Evolutionary conservation across 2,113 vertebrate species (phyloP), one percentile per base, ranked within the genome.

Genomic region (Sarotherodon lohbergeri): DNA sequence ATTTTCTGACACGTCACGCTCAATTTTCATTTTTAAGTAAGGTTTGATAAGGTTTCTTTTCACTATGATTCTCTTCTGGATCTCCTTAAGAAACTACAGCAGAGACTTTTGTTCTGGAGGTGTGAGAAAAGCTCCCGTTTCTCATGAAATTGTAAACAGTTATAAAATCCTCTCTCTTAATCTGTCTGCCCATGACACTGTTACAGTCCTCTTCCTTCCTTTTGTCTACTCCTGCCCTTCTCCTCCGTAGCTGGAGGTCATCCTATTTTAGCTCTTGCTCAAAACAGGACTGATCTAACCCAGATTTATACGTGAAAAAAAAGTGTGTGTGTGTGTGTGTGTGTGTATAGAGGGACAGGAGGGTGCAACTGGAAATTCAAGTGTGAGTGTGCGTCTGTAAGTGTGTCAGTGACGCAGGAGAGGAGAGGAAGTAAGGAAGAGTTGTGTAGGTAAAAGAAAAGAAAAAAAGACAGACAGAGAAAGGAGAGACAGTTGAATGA

Each of bases 251-350:
- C 92, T 88, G 90, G 92, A 93, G 93, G 94, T 95, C 94, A 90
- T 94, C 87, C 90, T 95, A 94, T 95, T 96, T 96, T 95, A 95
- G 93, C 92, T 59, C 71, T 87, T n/a, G 92, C 94, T 94, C 86
- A 92, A 94, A 95, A 92, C 90, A 82, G 94, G 91, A 82, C 82
- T 46, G 83, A 87, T 94, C 84, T 95, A 96, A 96, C 95, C 95
- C 88, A 96, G 95, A 96, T 96, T 95, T 91, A 88, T 83, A 63
- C 1, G 68, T 82, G 86, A 78, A 84, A 90, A 27, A 80, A 88
- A 55, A 63, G 66, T 85, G 52, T 39, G 43, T 83, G 59, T 57
- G 81, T 12, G 50, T 63, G 80, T 63, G 56, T 68, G 46, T 78
- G 86, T 59, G 71, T 78, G 39, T 32, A 59, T 48, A 50, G 56